A percentile compares a stretch with the other conserved stretches of the same genome.
These are phyloP conservation scores for Harpalus rufipes DNA, from an alignment of 2,888 invertebrate species.

Conservation along the genomic window DNA sequence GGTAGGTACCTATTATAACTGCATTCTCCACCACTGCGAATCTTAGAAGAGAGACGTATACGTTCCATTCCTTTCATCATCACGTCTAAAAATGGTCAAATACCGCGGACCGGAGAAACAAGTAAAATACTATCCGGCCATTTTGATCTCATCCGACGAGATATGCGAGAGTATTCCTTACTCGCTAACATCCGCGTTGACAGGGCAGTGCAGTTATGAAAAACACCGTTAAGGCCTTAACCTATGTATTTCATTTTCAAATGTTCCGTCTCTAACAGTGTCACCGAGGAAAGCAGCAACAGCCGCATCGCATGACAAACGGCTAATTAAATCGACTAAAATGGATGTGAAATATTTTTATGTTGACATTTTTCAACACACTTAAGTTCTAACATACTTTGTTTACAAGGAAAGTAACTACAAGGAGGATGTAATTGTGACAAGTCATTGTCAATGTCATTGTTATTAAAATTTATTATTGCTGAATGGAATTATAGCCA, in stretches of 20 bases:
- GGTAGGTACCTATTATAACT: neutral
- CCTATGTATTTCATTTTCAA: slow-evolving; percentile 51
- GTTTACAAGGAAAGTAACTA: neutral
- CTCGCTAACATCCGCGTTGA: slow-evolving; percentile 34
- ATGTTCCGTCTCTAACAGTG: slow-evolving; percentile 46
- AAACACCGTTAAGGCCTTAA: slow-evolving; percentile 53
- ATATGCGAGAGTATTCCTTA: slow-evolving; percentile 54
- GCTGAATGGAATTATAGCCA: neutral
- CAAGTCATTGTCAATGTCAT: neutral
- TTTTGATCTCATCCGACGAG: slow-evolving; percentile 29
- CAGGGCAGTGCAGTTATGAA: slow-evolving; percentile 53
- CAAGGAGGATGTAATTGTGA: neutral
- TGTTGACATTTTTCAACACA: neutral
- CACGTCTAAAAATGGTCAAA: slow-evolving; percentile 62
- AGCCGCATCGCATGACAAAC: slow-evolving; percentile 5
- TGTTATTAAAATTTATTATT: slow-evolving; percentile 4
- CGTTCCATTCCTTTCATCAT: slow-evolving; percentile 50
- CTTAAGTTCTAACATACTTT: slow-evolving; percentile 9
- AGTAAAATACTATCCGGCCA: slow-evolving; percentile 46
- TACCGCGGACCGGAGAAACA: slow-evolving; percentile 37
- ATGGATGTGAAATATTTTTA: slow-evolving; percentile 12
- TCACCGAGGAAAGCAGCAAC: slow-evolving; percentile 12
- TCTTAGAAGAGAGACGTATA: slow-evolving; percentile 42
- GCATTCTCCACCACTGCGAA: slow-evolving; percentile 36
- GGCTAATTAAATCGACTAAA: slow-evolving; percentile 20